Percentiles rank a stretch among this genome's conserved stretches.
Evolutionary conservation across 2,797 vertebrate species (phyloP).

Genomic region (Vespertilio murinus): DNA sequence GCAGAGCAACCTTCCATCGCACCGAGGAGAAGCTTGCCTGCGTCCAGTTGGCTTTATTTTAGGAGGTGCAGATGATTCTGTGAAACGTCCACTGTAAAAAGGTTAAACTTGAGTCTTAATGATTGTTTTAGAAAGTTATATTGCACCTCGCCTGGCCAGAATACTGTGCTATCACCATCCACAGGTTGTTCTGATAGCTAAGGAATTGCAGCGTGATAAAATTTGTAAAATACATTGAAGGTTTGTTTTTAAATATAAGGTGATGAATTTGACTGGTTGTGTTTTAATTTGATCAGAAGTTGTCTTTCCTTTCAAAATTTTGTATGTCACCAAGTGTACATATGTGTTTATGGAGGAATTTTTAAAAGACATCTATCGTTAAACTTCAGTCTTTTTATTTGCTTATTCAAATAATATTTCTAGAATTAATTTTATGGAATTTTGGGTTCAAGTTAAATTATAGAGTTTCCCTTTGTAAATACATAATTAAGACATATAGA

Average conservation of each 20-base stretch:
- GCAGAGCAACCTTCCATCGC: background rate
- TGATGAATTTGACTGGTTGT: background rate
- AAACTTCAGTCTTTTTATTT: background rate
- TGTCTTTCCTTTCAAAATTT: conserved; percentile 20
- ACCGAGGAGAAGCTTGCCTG: background rate
- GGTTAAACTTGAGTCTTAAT: conserved; percentile 20
- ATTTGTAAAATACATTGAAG: background rate
- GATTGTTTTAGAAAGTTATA: conserved; percentile 13
- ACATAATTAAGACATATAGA: background rate
- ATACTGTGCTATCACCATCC: background rate
- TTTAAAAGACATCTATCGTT: background rate
- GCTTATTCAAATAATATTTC: conserved; percentile 14
- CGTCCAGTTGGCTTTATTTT: background rate
- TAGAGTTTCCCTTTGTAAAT: background rate
- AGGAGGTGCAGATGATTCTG: background rate
- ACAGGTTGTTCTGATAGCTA: background rate
- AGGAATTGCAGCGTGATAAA: background rate
- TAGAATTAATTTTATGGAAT: conserved; percentile 10
- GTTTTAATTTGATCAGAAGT: conserved; percentile 11
- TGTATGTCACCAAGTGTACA: background rate
- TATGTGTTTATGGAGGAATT: background rate
- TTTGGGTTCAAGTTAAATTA: conserved; percentile 1
- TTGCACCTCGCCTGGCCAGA: background rate
- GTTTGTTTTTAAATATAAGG: background rate
- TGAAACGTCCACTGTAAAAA: background rate